Conservation (phyloP, 2,888 invertebrate species). For the Drosophila neotestacea region DNA sequence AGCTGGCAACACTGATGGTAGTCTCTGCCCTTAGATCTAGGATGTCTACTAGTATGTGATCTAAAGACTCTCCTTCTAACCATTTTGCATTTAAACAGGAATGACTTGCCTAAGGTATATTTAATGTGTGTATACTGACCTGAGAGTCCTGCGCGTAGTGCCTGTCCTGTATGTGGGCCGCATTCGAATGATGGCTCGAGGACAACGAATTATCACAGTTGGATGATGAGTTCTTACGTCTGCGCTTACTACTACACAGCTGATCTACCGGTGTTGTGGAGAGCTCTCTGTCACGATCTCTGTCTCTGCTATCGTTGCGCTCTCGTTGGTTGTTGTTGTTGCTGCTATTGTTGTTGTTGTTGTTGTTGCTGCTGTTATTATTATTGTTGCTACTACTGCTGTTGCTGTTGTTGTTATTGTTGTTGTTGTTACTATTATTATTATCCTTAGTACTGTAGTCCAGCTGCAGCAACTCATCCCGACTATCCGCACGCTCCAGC, state of each 20-base stretch:
- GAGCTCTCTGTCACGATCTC: conserved; percentile 88
- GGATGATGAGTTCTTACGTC: conserved; percentile 87
- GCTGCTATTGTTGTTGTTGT: conserved; percentile 42
- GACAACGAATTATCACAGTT: conserved; percentile 89
- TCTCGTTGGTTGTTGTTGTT: conserved; percentile 61
- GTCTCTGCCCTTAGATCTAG: too few relatives aligned
- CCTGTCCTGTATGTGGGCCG: conserved; percentile 87
- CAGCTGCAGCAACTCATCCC: conserved; percentile 85
- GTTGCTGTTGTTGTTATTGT: conserved; percentile 56
- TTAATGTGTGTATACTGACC: conserved; percentile 84
- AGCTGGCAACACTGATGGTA: too few relatives aligned
- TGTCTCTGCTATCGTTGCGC: conserved; percentile 81
- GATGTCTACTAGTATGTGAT: too few relatives aligned
- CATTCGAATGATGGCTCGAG: conserved; percentile 87
- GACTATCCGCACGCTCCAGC: conserved; percentile 84
- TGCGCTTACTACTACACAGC: conserved; percentile 86
- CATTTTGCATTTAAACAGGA: too few relatives aligned
- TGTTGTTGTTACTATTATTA: conserved; percentile 69
- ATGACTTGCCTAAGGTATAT: too few relatives aligned
- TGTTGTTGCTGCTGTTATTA: conserved; percentile 51
- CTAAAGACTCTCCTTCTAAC: too few relatives aligned
- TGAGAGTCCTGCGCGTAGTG: conserved; percentile 89
- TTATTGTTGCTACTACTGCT: conserved; percentile 51
- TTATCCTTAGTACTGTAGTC: conserved; percentile 84
- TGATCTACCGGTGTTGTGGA: conserved; percentile 85